Conservation (phyloP, 1,140 invertebrate species). For the Drosophila dunni region DNA sequence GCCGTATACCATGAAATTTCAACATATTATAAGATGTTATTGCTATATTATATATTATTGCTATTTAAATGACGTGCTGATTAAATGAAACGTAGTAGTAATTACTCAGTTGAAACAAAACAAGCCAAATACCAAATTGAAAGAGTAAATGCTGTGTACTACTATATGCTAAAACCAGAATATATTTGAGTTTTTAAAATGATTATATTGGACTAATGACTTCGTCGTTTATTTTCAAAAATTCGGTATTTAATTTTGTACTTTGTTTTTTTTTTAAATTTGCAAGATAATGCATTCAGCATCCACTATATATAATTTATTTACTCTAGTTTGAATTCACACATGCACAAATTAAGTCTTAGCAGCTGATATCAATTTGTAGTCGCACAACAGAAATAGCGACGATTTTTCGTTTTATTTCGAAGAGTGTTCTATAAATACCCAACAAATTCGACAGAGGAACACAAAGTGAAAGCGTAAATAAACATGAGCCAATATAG, state of each 20-base stretch:
- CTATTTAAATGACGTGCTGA: no score
- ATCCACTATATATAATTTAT: slow-evolving; percentile 66
- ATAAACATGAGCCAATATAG: slow-evolving; percentile 48
- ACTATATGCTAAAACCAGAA: no score
- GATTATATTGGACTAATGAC: neutral
- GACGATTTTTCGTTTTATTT: slow-evolving; percentile 49
- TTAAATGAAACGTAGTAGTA: no score
- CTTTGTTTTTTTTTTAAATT: slow-evolving; percentile 68
- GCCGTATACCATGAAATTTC: no score
- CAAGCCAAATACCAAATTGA: no score
- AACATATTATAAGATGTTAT: no score
- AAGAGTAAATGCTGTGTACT: no score
- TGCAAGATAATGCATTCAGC: slow-evolving; percentile 19
- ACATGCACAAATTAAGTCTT: slow-evolving; percentile 24
- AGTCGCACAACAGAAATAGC: slow-evolving; percentile 55
- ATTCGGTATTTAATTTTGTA: slow-evolving; percentile 67
- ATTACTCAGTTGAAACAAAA: no score
- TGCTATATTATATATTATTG: no score
- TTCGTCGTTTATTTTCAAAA: slow-evolving; percentile 61
- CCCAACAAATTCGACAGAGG: slow-evolving; percentile 7
- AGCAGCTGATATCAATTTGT: slow-evolving; percentile 52
- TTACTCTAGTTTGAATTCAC: slow-evolving; percentile 36
- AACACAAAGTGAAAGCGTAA: slow-evolving; percentile 12
- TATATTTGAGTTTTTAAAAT: no score
- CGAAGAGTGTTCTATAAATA: slow-evolving; percentile 58